These are phyloP conservation scores for Elephantulus edwardii DNA, from an alignment of 2,113 vertebrate genomes.

Conservation along the genomic window DNA sequence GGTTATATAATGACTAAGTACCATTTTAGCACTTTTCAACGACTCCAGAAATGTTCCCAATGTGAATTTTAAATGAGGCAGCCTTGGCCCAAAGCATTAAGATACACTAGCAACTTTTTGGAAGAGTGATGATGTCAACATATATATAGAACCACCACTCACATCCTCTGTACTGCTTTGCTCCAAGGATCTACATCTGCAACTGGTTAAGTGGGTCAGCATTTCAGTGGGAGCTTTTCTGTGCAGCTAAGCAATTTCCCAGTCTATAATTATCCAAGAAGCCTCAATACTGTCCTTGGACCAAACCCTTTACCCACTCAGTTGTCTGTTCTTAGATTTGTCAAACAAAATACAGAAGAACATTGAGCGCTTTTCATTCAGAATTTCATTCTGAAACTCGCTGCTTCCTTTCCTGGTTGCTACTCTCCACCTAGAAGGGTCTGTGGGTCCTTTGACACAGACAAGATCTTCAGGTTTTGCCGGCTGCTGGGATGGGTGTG, in stretches of 20 bases:
- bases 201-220: constrained; percentile 37
- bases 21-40: not conserved
- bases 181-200: constrained; percentile 10
- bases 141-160: not conserved
- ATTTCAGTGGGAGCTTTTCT: constrained; percentile 2
- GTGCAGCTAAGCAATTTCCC: not conserved
- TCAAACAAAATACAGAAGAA: not conserved
- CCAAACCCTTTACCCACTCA: not conserved
- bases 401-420: not conserved
- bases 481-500: not conserved
- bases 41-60: not conserved
- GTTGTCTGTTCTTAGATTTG: not conserved
- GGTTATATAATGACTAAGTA: not conserved
- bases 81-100: not conserved
- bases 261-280: constrained; percentile 35
- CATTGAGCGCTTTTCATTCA: not conserved
- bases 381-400: not conserved
- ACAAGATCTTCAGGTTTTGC: not conserved
- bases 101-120: not conserved
- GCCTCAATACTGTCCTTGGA: not conserved
- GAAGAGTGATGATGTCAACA: not conserved
- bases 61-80: not conserved
- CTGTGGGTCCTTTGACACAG: not conserved
- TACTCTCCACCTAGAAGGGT: not conserved
- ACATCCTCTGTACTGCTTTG: not conserved